Evolutionary conservation across 2,113 vertebrate species (phyloP).

Genomic region (Paratilapia polleni): DNA sequence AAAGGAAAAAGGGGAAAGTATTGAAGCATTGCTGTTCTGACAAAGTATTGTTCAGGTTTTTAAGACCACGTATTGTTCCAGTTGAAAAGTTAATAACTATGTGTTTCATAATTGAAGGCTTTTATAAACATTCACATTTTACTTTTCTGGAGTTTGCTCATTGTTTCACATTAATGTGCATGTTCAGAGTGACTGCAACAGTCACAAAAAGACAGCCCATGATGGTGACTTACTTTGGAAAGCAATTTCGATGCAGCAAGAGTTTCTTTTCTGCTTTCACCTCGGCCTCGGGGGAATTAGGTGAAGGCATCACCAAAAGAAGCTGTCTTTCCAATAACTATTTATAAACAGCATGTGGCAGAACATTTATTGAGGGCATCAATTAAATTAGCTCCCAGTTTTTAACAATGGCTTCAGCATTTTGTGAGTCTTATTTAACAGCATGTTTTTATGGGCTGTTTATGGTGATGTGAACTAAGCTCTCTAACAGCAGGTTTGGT

Average conservation of each 20-base stretch:
- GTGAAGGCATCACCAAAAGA: not conserved
- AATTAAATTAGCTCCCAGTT: not conserved
- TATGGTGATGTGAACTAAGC: not conserved
- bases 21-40: not conserved
- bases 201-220: not conserved
- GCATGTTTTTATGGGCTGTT: accelerated
- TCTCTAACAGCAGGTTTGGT: not conserved
- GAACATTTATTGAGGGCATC: not conserved
- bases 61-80: not conserved
- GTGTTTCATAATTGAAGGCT: not conserved
- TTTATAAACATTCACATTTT: not conserved
- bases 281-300: not conserved
- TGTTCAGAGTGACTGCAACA: not conserved
- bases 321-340: not conserved
- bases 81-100: not conserved
- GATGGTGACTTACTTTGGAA: not conserved
- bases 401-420: not conserved
- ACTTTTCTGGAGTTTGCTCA: not conserved
- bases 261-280: not conserved
- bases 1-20: not conserved
- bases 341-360: not conserved
- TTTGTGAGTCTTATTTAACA: not conserved
- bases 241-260: not conserved
- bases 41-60: not conserved
- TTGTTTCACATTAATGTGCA: not conserved